Evolutionary conservation across 2,797 vertebrate genomes (phyloP).

Genomic region (Sebastes reedi): DNA sequence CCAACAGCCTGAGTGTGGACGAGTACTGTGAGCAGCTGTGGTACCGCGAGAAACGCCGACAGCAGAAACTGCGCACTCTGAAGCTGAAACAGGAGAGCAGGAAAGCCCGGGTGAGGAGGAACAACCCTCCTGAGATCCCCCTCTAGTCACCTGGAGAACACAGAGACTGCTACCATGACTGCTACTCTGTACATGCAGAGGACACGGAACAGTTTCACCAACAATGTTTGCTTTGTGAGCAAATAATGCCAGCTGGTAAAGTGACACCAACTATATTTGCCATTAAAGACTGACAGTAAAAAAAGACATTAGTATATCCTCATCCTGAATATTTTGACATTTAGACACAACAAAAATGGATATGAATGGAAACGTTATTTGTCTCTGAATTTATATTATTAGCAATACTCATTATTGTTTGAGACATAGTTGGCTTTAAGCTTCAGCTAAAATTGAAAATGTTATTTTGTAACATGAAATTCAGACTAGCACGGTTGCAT

Average conservation of each 20-base stretch:
- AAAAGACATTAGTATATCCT: not conserved
- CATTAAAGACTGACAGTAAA: constrained; percentile 18
- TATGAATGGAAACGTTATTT: not conserved
- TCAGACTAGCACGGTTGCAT: not conserved
- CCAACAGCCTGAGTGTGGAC: constrained; percentile 75
- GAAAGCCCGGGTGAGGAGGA: constrained; percentile 84
- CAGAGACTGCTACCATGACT: constrained; percentile 13
- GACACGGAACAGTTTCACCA: not conserved
- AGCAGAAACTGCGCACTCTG: constrained; percentile 83
- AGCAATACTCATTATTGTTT: not conserved
- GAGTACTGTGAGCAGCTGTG: constrained; percentile 86
- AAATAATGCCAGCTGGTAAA: not conserved
- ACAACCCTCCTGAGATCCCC: constrained; percentile 64
- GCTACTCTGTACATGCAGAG: constrained; percentile 7
- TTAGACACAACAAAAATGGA: not conserved
- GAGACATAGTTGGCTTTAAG: not conserved
- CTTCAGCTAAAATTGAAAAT: not conserved
- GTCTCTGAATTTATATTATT: not conserved
- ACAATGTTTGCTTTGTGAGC: not conserved
- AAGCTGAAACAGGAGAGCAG: constrained; percentile 86
- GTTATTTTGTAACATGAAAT: not conserved
- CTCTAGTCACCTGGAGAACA: constrained; percentile 30
- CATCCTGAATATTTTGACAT: not conserved
- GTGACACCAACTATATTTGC: not conserved
- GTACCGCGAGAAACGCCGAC: constrained; percentile 83